These are phyloP conservation scores for Gymnorhina tibicen DNA, from an alignment of 2,113 vertebrate genomes.

Conservation along the genomic window DNA sequence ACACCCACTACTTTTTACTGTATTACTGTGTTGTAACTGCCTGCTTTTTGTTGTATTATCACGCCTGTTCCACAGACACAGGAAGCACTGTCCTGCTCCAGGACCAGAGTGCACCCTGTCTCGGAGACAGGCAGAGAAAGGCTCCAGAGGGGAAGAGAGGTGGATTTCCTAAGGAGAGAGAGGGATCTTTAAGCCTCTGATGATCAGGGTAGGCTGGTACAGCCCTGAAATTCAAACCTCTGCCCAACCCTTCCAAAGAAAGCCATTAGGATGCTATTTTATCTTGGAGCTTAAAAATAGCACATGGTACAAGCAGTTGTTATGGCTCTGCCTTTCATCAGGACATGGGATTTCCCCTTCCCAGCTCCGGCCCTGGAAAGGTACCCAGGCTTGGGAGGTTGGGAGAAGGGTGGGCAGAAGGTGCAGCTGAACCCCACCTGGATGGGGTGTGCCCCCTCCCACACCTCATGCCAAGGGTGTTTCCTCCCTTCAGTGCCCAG, in stretches of 20 bases:
- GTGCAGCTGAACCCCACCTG: background rate
- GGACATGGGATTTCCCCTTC: background rate
- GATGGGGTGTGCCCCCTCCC: background rate
- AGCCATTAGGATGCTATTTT: constrained; percentile 34
- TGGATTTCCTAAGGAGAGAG: background rate
- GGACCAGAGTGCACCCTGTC: background rate
- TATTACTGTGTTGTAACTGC: background rate
- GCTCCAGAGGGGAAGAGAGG: background rate
- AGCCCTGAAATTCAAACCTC: background rate
- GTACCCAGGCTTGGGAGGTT: background rate
- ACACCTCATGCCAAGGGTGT: background rate
- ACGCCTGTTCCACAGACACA: background rate
- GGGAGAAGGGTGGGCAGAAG: background rate
- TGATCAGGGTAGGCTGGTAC: background rate
- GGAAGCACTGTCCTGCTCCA: background rate
- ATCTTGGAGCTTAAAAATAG: constrained; percentile 48
- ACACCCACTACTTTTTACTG: background rate
- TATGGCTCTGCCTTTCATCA: background rate
- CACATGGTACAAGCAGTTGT: background rate
- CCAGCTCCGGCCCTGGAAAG: background rate
- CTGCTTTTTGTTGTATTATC: background rate
- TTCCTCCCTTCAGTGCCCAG: background rate
- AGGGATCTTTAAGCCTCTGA: background rate
- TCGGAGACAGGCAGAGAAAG: background rate
- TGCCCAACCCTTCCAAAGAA: background rate